Evolutionary conservation across 2,888 invertebrate genomes (phyloP).

Genomic region (Lomographa bimaculata): DNA sequence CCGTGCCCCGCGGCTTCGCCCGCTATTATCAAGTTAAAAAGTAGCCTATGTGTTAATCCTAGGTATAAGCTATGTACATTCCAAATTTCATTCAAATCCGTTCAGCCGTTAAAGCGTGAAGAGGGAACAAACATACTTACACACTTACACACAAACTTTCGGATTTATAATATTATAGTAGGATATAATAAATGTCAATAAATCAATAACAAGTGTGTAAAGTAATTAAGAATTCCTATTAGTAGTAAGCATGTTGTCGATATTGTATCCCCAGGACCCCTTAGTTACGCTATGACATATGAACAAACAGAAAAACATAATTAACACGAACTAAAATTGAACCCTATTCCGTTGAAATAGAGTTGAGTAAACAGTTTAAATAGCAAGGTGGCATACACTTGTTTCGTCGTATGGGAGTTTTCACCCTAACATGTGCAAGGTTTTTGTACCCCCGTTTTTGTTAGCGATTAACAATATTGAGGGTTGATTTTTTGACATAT

Average conservation of each 20-base stretch:
- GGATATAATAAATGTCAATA: constrained; percentile 1
- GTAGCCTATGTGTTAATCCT: too few relatives aligned
- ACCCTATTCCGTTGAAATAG: constrained; percentile 31
- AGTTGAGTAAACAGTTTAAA: constrained; percentile 18
- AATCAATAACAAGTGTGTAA: neutral
- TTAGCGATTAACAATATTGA: constrained; percentile 37
- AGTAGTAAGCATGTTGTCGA: constrained; percentile 10
- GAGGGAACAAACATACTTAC: too few relatives aligned
- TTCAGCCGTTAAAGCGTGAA: too few relatives aligned
- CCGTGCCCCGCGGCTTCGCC: too few relatives aligned
- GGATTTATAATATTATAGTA: too few relatives aligned
- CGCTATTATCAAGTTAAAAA: too few relatives aligned
- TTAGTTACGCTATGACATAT: constrained; percentile 58
- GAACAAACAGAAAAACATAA: constrained; percentile 62
- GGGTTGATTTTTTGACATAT: constrained; percentile 16
- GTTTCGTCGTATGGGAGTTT: constrained; percentile 59
- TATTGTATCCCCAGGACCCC: constrained; percentile 37
- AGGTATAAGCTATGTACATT: too few relatives aligned
- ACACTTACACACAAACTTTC: too few relatives aligned
- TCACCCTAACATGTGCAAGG: constrained; percentile 70
- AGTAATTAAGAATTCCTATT: constrained; percentile 14
- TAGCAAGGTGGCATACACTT: constrained; percentile 60
- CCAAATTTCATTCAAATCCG: too few relatives aligned
- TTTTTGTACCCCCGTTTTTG: constrained; percentile 59
- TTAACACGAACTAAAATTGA: constrained; percentile 1